Evolutionary conservation across 2,113 vertebrate genomes (phyloP).

Genomic region (Malurus alboscapulatus): DNA sequence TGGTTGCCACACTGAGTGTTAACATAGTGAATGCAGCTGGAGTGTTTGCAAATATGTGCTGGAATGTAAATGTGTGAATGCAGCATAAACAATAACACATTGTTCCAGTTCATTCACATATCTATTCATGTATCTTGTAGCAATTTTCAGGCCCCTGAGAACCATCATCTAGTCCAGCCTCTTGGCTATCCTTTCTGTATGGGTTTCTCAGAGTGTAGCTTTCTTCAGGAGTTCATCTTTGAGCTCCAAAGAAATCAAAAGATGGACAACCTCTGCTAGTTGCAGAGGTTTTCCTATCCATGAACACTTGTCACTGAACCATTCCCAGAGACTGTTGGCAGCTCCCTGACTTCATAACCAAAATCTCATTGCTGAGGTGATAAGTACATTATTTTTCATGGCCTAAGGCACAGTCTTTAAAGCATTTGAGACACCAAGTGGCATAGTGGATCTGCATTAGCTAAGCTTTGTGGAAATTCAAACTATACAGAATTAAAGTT

Average conservation of each 20-base stretch:
- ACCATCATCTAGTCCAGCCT: not conserved
- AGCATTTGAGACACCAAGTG: not conserved
- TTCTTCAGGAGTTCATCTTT: not conserved
- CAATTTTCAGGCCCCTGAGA: slow-evolving; percentile 54
- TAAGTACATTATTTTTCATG: not conserved
- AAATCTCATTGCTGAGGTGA: not conserved
- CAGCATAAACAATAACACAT: slow-evolving; percentile 50
- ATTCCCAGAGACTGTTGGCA: not conserved
- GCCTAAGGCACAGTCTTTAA: not conserved
- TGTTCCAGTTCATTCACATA: slow-evolving; percentile 54
- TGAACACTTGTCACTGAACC: not conserved
- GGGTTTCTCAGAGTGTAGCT: not conserved
- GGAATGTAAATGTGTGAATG: slow-evolving; percentile 60
- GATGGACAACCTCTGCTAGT: slow-evolving; percentile 10
- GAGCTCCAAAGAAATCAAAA: not conserved
- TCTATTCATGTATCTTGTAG: slow-evolving; percentile 47
- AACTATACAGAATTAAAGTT: not conserved
- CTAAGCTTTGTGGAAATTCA: not conserved
- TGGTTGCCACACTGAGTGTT: slow-evolving; percentile 21
- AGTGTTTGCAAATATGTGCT: slow-evolving; percentile 61
- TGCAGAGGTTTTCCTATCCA: not conserved
- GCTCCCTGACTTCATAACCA: not conserved
- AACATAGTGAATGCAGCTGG: slow-evolving; percentile 45
- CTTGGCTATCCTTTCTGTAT: not conserved
- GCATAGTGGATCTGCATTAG: not conserved